Evolutionary conservation across 2,113 vertebrate species (phyloP).

Genomic region (Podarcis cretensis): DNA sequence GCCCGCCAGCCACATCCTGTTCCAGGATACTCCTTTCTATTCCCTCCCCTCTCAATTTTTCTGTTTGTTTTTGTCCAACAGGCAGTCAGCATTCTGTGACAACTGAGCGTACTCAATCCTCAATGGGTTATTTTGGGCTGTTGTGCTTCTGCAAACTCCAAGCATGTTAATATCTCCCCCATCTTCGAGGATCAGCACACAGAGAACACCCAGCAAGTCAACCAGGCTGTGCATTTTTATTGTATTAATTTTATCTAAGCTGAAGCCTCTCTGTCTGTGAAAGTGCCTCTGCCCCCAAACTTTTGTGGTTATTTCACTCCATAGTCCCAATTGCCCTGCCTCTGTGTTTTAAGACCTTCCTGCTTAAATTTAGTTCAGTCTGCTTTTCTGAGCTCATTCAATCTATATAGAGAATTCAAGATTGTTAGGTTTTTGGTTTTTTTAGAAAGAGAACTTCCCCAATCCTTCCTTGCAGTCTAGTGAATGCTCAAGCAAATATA

Average conservation of each 20-base stretch:
- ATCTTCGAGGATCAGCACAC: too few relatives aligned
- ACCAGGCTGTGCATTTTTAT: background rate
- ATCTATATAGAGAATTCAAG: background rate
- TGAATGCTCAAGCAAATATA: slow-evolving; percentile 14
- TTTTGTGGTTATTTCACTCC: background rate
- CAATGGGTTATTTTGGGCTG: too few relatives aligned
- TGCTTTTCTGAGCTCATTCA: slow-evolving; percentile 24
- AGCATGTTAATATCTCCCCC: too few relatives aligned
- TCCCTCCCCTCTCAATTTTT: too few relatives aligned
- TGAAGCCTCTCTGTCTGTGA: background rate
- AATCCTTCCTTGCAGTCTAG: slow-evolving; percentile 48
- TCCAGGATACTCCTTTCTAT: too few relatives aligned
- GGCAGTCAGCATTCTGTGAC: too few relatives aligned
- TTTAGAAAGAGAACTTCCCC: background rate
- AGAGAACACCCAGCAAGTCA: background rate
- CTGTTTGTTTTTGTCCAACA: too few relatives aligned
- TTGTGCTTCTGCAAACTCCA: too few relatives aligned
- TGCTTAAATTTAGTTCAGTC: background rate
- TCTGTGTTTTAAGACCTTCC: background rate
- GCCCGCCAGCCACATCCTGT: too few relatives aligned
- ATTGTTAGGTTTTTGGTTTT: background rate
- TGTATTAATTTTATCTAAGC: background rate
- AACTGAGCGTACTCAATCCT: too few relatives aligned
- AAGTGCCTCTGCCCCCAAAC: background rate
- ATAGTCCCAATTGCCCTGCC: background rate